Percentiles rank a stretch among this genome's conserved stretches.
Conservation (phyloP, 2,113 vertebrate species). For the Erpornis zantholeuca region DNA sequence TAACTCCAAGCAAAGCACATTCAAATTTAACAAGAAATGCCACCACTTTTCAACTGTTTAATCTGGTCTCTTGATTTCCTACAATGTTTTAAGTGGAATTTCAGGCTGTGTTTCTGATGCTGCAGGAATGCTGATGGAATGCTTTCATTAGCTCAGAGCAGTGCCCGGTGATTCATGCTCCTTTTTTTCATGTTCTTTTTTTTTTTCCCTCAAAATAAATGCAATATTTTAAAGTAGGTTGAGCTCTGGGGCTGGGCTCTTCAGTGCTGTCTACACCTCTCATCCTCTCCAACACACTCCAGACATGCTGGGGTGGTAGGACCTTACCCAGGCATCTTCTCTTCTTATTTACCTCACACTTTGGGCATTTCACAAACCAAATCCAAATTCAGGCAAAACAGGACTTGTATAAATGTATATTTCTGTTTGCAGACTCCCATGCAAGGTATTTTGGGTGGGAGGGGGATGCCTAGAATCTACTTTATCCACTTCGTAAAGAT, state of each 20-base stretch:
- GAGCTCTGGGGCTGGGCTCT: neutral
- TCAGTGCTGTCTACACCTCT: neutral
- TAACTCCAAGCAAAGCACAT: neutral
- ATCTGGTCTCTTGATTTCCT: neutral
- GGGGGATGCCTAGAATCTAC: neutral
- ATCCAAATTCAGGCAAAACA: neutral
- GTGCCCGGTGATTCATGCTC: neutral
- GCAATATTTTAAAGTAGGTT: neutral
- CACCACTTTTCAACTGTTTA: neutral
- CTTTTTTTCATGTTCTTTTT: neutral
- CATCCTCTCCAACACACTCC: neutral
- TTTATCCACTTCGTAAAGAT: neutral
- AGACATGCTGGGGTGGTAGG: neutral
- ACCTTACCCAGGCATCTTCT: neutral
- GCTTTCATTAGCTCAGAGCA: constrained; percentile 38
- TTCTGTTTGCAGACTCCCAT: neutral
- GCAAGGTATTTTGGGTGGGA: neutral
- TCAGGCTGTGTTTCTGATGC: constrained; percentile 13
- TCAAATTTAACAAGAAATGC: neutral
- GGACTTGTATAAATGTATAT: neutral
- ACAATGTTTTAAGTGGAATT: neutral
- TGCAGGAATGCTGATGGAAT: constrained; percentile 17
- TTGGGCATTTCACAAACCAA: neutral
- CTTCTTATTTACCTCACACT: neutral
- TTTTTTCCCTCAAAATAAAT: neutral